Base-by-base conservation (phyloP, 2,113 vertebrate species). In the Bubo blakistoni region DNA sequence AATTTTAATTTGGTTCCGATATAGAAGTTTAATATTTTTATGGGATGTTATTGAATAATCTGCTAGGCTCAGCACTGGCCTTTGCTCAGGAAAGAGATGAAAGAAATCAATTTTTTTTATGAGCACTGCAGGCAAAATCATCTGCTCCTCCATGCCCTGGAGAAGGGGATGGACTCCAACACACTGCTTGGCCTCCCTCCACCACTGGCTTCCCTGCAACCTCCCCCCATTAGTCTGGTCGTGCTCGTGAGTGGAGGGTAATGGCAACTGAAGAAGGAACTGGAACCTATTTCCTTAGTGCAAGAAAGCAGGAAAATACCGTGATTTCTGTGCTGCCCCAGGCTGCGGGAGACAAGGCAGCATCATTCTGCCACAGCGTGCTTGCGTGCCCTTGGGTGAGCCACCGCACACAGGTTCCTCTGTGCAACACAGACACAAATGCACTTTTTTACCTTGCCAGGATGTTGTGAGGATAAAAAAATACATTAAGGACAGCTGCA, bases 21-120 rank as follows among this genome's bases (percentile, higher is more conserved):
- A 96, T 32, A 95, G 93, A 95, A 97, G 59, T 96, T 95, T 96
- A 94, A 94, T 97, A 95, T 95, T 98, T 98, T 97, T 95, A 94
- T 52, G 57, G 81, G 84, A 82, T 88, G 57, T 95, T 95, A 92
- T 93, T 93, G 91, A 96, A 95, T 95, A 88, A 94, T 96, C 94
- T 97, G 54, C 84, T 83, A 84, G 92, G 95, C 91, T 95, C 93
- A 97, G 81, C 86, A 85, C 12, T 94, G 93, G 89, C 89, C 82
- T 97, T 92, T 91, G 78, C 89, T 88, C 47, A 87, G 87, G 91
- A 96, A 92, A 81, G 90, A 94, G 73, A 92, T 88, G 93, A 93
- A 94, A 95, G 57, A 67, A 62, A 40, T 73, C 9, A 52, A 34
- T 74, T 79, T 76, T 62, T 70, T 47, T 47, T 20, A 63, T 82